Conservation (phyloP, 2,888 invertebrate species). For the Clivina fossor region DNA sequence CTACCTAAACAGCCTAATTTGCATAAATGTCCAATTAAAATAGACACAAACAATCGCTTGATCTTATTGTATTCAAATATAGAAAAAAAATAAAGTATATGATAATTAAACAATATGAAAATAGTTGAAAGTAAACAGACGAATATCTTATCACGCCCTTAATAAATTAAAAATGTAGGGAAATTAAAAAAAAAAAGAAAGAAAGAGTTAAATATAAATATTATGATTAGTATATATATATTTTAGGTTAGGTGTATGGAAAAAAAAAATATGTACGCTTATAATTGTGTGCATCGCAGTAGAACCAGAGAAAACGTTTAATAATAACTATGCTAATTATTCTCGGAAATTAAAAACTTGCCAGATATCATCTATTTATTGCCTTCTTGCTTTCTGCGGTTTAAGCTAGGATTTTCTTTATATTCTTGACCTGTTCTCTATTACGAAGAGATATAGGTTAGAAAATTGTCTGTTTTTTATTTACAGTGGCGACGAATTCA, state of each 20-base stretch:
- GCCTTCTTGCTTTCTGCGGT: conserved; percentile 16
- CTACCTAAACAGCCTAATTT: conserved; percentile 8
- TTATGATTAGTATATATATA: too few relatives aligned
- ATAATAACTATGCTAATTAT: conserved; percentile 30
- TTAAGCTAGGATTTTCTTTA: too few relatives aligned
- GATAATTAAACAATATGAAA: conserved; percentile 28
- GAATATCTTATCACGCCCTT: conserved; percentile 27
- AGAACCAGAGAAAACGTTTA: conserved; percentile 31
- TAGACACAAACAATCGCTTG: conserved; percentile 11
- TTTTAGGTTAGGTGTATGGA: conserved; percentile 11
- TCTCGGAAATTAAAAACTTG: conserved; percentile 28
- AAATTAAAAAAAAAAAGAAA: conserved; percentile 25
- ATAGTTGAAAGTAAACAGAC: conserved; percentile 24
- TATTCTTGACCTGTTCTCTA: too few relatives aligned
- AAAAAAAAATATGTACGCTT: conserved; percentile 27
- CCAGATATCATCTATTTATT: conserved; percentile 25
- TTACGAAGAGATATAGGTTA: conserved; percentile 32
- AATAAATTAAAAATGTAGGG: conserved; percentile 18
- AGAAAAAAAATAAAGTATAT: too few relatives aligned
- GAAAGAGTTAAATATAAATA: too few relatives aligned
- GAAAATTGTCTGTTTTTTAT: too few relatives aligned
- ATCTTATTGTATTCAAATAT: conserved; percentile 33
- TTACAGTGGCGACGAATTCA: conserved; percentile 18
- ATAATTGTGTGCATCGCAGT: conserved; percentile 31
- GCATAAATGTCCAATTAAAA: conserved; percentile 30